Conservation (phyloP, 2,113 vertebrate species). For the Dipodomys stephensi region DNA sequence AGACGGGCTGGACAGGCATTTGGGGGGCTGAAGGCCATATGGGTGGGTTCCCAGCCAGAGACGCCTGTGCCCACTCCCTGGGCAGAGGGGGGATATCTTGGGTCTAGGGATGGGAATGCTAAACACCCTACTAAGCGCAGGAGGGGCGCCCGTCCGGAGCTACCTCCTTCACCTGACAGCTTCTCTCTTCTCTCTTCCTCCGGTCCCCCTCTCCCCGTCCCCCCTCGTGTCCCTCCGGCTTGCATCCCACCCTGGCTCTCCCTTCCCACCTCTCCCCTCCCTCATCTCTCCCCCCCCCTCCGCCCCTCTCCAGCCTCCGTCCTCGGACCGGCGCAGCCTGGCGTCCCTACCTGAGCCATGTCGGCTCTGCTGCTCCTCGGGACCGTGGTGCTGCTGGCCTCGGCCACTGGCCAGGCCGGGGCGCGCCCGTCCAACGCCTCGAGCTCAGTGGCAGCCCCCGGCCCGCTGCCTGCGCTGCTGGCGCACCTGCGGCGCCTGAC, state of each 20-base stretch:
- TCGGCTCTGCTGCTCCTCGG: constrained; percentile 75
- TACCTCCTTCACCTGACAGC: background rate
- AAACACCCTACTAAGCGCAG: too few relatives aligned
- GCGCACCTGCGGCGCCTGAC: constrained; percentile 82
- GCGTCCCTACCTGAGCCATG: constrained; percentile 69
- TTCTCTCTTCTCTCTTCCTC: background rate
- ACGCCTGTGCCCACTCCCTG: background rate
- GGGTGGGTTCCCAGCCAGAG: background rate
- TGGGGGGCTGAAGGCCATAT: too few relatives aligned
- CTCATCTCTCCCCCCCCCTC: background rate
- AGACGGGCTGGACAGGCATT: too few relatives aligned
- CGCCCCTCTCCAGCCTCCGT: background rate
- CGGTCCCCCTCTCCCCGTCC: background rate
- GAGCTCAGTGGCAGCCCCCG: constrained; percentile 84
- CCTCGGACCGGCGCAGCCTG: constrained; percentile 56
- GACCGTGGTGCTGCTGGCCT: constrained; percentile 76
- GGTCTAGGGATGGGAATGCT: too few relatives aligned
- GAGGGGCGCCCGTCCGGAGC: too few relatives aligned
- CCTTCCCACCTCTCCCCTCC: background rate
- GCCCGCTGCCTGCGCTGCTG: constrained; percentile 81
- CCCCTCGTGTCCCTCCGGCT: background rate
- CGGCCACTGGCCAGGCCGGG: constrained; percentile 52
- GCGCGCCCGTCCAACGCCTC: constrained; percentile 85
- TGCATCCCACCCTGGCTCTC: background rate
- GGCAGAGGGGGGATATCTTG: too few relatives aligned